Conservation (phyloP, 2,113 vertebrate species). For the Thamnophis sirtalis region DNA sequence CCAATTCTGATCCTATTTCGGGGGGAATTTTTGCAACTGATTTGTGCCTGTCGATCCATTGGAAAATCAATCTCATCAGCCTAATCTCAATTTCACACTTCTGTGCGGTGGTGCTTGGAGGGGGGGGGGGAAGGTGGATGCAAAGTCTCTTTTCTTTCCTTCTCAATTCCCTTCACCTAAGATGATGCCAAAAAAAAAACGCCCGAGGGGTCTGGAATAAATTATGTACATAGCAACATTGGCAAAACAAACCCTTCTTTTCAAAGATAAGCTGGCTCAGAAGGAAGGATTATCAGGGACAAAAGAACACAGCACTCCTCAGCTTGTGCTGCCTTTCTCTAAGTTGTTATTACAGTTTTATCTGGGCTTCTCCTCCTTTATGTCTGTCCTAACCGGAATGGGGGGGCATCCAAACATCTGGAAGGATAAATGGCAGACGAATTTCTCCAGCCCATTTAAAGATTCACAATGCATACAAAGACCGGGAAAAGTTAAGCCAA, state of each 20-base stretch:
- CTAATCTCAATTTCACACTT: constrained; percentile 7
- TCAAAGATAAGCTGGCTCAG: neutral
- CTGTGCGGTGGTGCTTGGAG: neutral
- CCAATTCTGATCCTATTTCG: neutral
- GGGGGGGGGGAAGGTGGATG: neutral
- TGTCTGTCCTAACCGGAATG: neutral
- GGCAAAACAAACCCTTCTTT: neutral
- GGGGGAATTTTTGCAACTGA: neutral
- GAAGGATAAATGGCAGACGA: neutral
- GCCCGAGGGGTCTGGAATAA: neutral
- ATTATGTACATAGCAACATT: neutral
- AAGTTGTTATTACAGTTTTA: neutral
- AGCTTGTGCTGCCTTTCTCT: neutral
- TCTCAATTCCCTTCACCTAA: neutral
- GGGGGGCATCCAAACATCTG: neutral
- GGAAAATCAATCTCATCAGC: neutral
- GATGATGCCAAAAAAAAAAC: neutral
- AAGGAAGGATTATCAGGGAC: neutral
- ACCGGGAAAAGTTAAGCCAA: neutral
- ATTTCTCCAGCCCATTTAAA: neutral
- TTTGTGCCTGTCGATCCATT: neutral
- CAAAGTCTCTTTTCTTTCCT: neutral
- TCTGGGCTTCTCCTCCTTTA: neutral
- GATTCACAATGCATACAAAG: neutral
- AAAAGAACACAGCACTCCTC: neutral